These are phyloP conservation scores for Apogon hyalosoma DNA, from an alignment of 2,797 vertebrate genomes.

Conservation along the genomic window DNA sequence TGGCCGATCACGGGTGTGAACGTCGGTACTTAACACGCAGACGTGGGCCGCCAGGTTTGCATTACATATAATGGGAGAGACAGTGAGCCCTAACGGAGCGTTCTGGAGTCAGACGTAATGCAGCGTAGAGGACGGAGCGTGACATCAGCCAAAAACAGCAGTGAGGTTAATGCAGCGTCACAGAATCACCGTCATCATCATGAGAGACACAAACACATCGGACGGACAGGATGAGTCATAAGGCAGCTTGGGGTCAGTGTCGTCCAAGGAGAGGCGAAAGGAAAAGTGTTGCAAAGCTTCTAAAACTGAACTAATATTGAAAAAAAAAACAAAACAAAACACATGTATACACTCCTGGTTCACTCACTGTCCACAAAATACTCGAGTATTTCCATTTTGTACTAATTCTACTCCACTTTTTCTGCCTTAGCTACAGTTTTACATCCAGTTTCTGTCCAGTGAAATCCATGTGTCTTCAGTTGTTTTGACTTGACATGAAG, in stretches of 20 bases:
- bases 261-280: slow-evolving; percentile 7
- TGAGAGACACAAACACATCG: slow-evolving; percentile 43
- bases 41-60: slow-evolving; percentile 32
- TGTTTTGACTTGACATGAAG: no score
- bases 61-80: slow-evolving; percentile 54
- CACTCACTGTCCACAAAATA: no score
- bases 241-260: slow-evolving; percentile 34
- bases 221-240: slow-evolving; percentile 48
- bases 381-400: no score
- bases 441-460: no score
- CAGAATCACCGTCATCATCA: slow-evolving; percentile 42
- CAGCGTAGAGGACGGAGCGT: slow-evolving; percentile 63
- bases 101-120: slow-evolving; percentile 52
- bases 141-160: slow-evolving; percentile 43
- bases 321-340: background rate
- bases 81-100: slow-evolving; percentile 61
- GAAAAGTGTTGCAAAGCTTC: background rate
- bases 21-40: slow-evolving; percentile 11
- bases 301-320: background rate
- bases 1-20: slow-evolving; percentile 48
- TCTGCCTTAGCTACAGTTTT: no score
- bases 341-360: background rate
- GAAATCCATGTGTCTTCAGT: no score
- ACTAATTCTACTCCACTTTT: no score
- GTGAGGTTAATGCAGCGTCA: slow-evolving; percentile 64